phyloP scores from a whole-genome alignment of 2,888 invertebrate species.

The Eristalinus aeneus region DNA sequence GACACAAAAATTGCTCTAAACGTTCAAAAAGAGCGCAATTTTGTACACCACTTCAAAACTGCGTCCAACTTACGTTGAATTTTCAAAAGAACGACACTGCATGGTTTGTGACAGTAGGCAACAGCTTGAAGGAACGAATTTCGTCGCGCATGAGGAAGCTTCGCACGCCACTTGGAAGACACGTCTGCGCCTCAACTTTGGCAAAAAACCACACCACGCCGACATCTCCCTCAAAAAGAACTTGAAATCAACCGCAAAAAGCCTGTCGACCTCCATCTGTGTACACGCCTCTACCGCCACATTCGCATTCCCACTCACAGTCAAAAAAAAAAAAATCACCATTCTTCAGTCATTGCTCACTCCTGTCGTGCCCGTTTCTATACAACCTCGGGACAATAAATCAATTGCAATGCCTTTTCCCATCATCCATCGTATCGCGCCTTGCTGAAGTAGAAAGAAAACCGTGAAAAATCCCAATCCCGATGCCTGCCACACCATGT shows the following conservation, averaged over 20 bases:
- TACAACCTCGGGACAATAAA: slow-evolving; percentile 68
- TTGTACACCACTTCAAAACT: too few relatives aligned
- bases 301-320: not conserved
- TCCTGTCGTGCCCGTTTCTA: slow-evolving; percentile 16
- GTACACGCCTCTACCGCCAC: not conserved
- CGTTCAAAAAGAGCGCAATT: too few relatives aligned
- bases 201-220: not conserved
- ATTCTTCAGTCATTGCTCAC: slow-evolving; percentile 39
- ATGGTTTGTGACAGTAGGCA: too few relatives aligned
- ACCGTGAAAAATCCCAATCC: slow-evolving; percentile 56
- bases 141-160: too few relatives aligned
- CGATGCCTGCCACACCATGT: slow-evolving; percentile 4
- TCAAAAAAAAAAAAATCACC: slow-evolving; percentile 33
- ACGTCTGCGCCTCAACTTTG: not conserved
- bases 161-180: too few relatives aligned
- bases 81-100: too few relatives aligned
- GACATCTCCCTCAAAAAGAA: slow-evolving; percentile 7
- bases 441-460: slow-evolving; percentile 34
- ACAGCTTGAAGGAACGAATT: too few relatives aligned
- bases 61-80: too few relatives aligned
- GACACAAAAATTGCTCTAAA: too few relatives aligned
- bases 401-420: slow-evolving; percentile 65
- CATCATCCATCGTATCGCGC: not conserved
- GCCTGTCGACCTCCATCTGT: not conserved
- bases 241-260: not conserved